These are phyloP conservation scores for Phenganax stokvisi DNA, from an alignment of 92 coral and sea anemone species.

Conservation along the genomic window DNA sequence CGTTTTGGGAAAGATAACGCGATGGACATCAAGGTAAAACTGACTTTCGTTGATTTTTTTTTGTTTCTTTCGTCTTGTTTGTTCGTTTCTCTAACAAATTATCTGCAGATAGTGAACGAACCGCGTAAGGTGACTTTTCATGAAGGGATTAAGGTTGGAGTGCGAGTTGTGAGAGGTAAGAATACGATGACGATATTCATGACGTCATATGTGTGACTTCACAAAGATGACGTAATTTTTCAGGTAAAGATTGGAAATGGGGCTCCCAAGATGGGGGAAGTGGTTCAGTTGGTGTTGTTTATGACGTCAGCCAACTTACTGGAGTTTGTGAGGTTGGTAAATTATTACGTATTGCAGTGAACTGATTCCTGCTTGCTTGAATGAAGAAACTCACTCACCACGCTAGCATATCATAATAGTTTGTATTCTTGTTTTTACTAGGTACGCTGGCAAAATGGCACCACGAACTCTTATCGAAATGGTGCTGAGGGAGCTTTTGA, in stretches of 20 bases:
- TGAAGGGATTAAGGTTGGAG: constrained; percentile 60
- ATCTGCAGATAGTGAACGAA: constrained; percentile 51
- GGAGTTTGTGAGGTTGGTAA: constrained; percentile 39
- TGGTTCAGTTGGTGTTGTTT: constrained; percentile 52
- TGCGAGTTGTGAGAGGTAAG: constrained; percentile 63
- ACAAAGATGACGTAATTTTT: background rate
- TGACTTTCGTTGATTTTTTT: background rate
- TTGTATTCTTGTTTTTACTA: background rate
- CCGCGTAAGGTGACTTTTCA: constrained; percentile 55
- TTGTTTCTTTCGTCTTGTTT: too few relatives aligned
- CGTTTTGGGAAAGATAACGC: constrained; percentile 65
- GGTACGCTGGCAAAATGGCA: constrained; percentile 59
- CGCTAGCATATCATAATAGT: background rate
- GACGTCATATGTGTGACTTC: background rate
- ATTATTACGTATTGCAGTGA: too few relatives aligned
- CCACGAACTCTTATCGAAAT: constrained; percentile 49
- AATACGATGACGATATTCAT: background rate
- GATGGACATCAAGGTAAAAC: constrained; percentile 54
- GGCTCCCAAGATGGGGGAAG: constrained; percentile 62
- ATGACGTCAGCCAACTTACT: constrained; percentile 2
- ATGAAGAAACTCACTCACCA: background rate
- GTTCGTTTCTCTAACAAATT: too few relatives aligned
- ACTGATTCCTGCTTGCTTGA: background rate
- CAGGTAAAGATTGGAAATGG: constrained; percentile 73
- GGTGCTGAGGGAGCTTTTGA: constrained; percentile 54